Conservation (phyloP, 2,888 invertebrate genomes). For the Tupiocoris notatus region DNA sequence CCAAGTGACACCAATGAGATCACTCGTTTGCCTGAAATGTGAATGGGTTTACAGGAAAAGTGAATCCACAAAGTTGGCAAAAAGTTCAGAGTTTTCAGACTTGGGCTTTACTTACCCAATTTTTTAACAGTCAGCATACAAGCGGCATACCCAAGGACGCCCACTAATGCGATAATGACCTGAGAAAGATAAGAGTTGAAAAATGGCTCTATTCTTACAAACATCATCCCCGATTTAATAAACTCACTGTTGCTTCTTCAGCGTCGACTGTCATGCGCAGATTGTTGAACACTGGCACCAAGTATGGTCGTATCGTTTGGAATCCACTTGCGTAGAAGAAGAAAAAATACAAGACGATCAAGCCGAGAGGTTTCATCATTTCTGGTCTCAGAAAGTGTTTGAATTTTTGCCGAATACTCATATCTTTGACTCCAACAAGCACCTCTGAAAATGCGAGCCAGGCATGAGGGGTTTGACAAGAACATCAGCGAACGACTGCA, state of each 20-base stretch:
- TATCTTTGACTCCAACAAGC: slow-evolving; percentile 14
- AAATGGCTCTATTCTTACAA: background rate
- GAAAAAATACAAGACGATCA: slow-evolving; percentile 60
- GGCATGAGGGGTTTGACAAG: no score
- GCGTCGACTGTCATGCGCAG: slow-evolving; percentile 52
- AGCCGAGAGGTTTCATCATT: slow-evolving; percentile 58
- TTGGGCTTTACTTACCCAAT: slow-evolving; percentile 52
- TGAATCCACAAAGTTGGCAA: background rate
- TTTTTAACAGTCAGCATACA: slow-evolving; percentile 56
- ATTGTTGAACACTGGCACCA: slow-evolving; percentile 59
- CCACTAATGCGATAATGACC: slow-evolving; percentile 58
- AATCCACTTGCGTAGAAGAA: slow-evolving; percentile 58
- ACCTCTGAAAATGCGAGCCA: slow-evolving; percentile 18
- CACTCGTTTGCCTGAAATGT: slow-evolving; percentile 54
- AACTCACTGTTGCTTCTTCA: slow-evolving; percentile 57
- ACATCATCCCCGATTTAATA: background rate
- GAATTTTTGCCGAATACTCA: slow-evolving; percentile 29
- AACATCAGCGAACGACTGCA: no score
- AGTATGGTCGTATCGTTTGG: slow-evolving; percentile 52
- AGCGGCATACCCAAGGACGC: slow-evolving; percentile 55
- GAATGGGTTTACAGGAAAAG: background rate
- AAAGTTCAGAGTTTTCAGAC: background rate
- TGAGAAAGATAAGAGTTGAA: slow-evolving; percentile 52
- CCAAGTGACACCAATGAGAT: slow-evolving; percentile 56
- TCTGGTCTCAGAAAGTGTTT: slow-evolving; percentile 55